phyloP scores from a whole-genome alignment of 2,888 invertebrate genomes.

The Cheilosia vulpina region DNA sequence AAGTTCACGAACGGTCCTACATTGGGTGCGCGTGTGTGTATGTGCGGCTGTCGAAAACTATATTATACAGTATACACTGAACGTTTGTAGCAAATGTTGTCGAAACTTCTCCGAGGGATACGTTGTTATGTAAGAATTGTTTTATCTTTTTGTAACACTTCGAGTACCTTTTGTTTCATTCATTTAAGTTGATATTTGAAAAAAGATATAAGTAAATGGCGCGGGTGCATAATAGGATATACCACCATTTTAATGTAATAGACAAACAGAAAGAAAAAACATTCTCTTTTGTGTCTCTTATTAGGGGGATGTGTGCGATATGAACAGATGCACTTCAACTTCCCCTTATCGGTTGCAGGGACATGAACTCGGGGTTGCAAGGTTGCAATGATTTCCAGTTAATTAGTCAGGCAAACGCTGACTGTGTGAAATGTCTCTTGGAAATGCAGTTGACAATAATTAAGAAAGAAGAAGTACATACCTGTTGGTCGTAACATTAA shows the following conservation, averaged over 20 bases:
- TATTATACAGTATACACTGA: background rate
- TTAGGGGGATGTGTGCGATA: slow-evolving; percentile 22
- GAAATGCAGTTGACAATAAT: slow-evolving; percentile 21
- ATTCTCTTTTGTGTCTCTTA: slow-evolving; percentile 30
- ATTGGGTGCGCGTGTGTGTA: slow-evolving; percentile 24
- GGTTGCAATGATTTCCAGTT: slow-evolving; percentile 42
- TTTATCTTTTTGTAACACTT: slow-evolving; percentile 42
- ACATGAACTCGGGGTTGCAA: slow-evolving; percentile 43
- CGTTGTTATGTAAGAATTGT: slow-evolving; percentile 68
- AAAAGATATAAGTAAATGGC: slow-evolving; percentile 14
- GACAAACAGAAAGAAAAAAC: slow-evolving; percentile 33
- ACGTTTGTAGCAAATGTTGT: slow-evolving; percentile 40
- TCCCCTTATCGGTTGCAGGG: slow-evolving; percentile 44
- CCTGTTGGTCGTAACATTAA: slow-evolving; percentile 45
- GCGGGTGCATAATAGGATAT: slow-evolving; percentile 11
- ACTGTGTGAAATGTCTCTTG: slow-evolving; percentile 13
- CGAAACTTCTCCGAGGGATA: slow-evolving; percentile 29
- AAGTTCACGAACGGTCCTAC: background rate
- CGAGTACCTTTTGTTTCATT: slow-evolving; percentile 24
- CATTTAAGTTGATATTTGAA: background rate
- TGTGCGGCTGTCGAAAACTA: slow-evolving; percentile 18
- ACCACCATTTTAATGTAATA: slow-evolving; percentile 29
- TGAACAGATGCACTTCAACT: slow-evolving; percentile 46
- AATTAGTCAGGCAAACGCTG: slow-evolving; percentile 30
- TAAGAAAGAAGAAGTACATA: slow-evolving; percentile 9